Percentiles rank a stretch among this genome's conserved stretches.
phyloP scores from a whole-genome alignment of 2,797 vertebrate genomes.

The Periophthalmus magnuspinnatus region DNA sequence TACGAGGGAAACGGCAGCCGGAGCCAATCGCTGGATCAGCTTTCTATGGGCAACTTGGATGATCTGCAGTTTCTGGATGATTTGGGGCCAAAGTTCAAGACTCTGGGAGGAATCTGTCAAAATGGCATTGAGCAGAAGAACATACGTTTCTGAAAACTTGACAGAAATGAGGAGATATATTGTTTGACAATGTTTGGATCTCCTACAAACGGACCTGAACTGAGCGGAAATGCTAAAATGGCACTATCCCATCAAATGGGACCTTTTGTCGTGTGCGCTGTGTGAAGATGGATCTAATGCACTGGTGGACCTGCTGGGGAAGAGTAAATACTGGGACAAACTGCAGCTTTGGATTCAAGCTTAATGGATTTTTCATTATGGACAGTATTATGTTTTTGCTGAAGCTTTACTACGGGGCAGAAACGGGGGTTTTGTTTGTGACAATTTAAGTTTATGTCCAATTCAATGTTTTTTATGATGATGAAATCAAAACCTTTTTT shows the following conservation, averaged over 20 bases:
- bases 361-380: background rate
- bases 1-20: conserved; percentile 72
- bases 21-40: conserved; percentile 58
- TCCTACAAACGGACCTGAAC: background rate
- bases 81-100: conserved; percentile 72
- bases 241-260: background rate
- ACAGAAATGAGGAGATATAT: background rate
- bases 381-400: conserved; percentile 14
- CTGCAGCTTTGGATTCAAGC: background rate
- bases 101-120: conserved; percentile 54
- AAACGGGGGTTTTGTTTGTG: conserved; percentile 3
- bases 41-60: conserved; percentile 49
- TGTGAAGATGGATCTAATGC: conserved; percentile 12
- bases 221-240: background rate
- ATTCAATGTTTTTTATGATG: background rate
- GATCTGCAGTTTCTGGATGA: conserved; percentile 67
- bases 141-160: conserved; percentile 20
- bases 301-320: conserved; percentile 8
- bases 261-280: background rate
- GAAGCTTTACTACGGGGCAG: background rate
- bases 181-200: background rate
- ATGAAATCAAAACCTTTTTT: background rate
- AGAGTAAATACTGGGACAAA: conserved; percentile 6
- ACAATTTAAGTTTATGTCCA: background rate
- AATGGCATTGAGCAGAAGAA: conserved; percentile 33